Evolutionary conservation across 2,888 invertebrate species (phyloP), one percentile per base, ranked within the genome.

Genomic region (Stenichneumon culpator): DNA sequence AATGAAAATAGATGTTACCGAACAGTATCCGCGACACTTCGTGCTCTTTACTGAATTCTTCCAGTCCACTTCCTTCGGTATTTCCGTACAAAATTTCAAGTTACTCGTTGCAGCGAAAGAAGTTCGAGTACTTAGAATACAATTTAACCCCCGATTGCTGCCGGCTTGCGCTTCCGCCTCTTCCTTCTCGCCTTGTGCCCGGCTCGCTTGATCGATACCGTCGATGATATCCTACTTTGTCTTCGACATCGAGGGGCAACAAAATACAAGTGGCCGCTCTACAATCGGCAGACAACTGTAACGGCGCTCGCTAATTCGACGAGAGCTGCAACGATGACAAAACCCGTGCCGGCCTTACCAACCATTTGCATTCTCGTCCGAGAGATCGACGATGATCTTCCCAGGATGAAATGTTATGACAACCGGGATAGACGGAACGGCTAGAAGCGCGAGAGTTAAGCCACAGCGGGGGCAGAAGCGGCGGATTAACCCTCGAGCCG

Each of bases 401-500:
- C 2, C 14, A 14, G 14, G 28, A 28, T 60, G 28, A 25, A 60
- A 60, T 28, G 25, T 60, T 25, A 22, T 60, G 28, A 60, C 25
- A 60, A 60, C 28, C 28, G 14, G 2, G 22, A 60, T 60, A 5
- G 25, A 22, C 54, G 19, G 9, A 25, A 60, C 60, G 6, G 22
- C 28, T n/a, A 60, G 25, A 60, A 60, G 60, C 6, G 9, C 60
- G 39, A 28, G 25, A 60, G 60, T 60, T 28, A 25, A 60, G 60
- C 25, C 60, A 16, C 25, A 28, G 28, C 28, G 60, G 16, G 25
- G 28, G 60, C 60, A 60, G 60, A 28, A 28, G 9, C 25, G 5
- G 60, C 25, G 60, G 69, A 69, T 69, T 50, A 69, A 50, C 69
- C 50, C 50, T 2, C 50, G 25, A 22, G 47, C 69, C 69, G 47